These are phyloP conservation scores for Zhengitettix transpicula DNA, from an alignment of 2,888 invertebrate species.

Conservation along the genomic window DNA sequence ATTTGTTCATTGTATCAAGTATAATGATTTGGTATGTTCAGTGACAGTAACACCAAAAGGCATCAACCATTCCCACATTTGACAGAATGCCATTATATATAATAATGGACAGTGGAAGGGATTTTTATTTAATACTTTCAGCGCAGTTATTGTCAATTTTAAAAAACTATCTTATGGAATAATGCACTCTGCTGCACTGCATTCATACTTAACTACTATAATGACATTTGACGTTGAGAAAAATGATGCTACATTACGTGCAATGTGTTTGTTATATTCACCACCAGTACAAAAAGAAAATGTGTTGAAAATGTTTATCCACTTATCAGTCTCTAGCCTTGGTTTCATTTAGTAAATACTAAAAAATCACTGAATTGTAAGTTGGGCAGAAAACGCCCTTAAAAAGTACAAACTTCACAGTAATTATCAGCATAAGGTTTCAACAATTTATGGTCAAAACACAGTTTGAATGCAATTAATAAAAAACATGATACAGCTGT, in stretches of 20 bases:
- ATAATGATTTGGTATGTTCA: neutral
- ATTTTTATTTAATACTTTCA: neutral
- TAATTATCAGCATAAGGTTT: neutral
- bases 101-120: neutral
- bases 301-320: neutral
- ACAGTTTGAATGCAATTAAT: constrained; percentile 6
- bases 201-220: neutral
- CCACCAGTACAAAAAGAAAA: neutral
- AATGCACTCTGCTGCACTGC: too few relatives aligned
- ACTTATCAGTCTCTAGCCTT: neutral
- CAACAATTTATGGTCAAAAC: neutral
- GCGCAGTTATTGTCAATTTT: neutral
- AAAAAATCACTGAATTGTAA: neutral
- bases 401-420: neutral
- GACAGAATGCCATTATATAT: neutral
- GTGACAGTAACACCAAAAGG: neutral
- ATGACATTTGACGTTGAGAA: neutral
- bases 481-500: constrained; percentile 8
- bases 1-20: neutral
- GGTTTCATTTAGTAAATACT: neutral
- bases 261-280: neutral
- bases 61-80: neutral
- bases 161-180: neutral
- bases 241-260: neutral
- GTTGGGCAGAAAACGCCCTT: neutral